phyloP scores from a whole-genome alignment of 2,888 invertebrate species.

The Tipula unca region DNA sequence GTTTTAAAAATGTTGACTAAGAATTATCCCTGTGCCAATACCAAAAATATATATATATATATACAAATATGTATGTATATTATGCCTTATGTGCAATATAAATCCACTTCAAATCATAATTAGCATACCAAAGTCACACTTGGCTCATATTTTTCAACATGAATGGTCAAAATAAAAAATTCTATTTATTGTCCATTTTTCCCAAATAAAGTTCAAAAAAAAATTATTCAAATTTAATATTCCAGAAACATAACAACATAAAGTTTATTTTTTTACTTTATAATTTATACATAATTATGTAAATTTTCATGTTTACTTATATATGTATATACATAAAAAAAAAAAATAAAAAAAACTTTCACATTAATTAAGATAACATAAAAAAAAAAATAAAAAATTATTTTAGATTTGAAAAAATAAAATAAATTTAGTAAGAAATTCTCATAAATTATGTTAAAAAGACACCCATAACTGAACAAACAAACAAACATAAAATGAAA shows the following conservation, averaged over 20 bases:
- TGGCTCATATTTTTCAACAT: background rate
- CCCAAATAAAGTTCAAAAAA: background rate
- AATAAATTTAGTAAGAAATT: background rate
- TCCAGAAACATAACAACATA: background rate
- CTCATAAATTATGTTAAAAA: slow-evolving; percentile 8
- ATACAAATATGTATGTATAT: too few species aligned
- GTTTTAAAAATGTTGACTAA: too few species aligned
- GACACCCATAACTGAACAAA: background rate
- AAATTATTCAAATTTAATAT: slow-evolving; percentile 1
- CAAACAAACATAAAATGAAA: slow-evolving; percentile 3
- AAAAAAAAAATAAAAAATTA: slow-evolving; percentile 1
- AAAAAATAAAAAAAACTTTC: background rate
- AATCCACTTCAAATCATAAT: background rate
- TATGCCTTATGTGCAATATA: background rate
- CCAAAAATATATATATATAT: too few species aligned
- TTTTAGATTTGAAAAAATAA: background rate
- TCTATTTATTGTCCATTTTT: background rate
- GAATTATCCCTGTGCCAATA: too few species aligned
- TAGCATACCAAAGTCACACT: background rate
- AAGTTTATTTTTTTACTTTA: background rate
- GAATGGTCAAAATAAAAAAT: background rate
- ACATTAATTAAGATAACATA: slow-evolving; percentile 14
- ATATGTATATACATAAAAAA: background rate
- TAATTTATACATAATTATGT: slow-evolving; percentile 14
- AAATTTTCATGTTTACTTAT: slow-evolving; percentile 14